A percentile compares a stretch with the other conserved stretches of the same genome.
phyloP scores from a whole-genome alignment of 2,113 vertebrate species.

The Sorex araneus region DNA sequence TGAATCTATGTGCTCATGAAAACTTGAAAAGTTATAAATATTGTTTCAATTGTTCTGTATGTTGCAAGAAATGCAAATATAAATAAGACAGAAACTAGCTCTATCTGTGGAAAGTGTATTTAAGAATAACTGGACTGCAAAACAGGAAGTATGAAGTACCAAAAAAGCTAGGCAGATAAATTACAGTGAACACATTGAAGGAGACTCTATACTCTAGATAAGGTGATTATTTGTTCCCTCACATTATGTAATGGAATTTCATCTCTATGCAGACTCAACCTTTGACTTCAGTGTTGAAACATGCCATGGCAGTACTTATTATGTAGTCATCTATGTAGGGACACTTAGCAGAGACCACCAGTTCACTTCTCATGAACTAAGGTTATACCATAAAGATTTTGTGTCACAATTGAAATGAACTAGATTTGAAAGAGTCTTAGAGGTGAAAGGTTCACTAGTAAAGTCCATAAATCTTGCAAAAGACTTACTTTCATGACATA shows the following conservation, averaged over 20 bases:
- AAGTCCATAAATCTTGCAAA: slow-evolving; percentile 74
- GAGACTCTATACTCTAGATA: neutral
- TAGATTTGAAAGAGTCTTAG: slow-evolving; percentile 71
- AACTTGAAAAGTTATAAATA: neutral
- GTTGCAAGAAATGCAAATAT: neutral
- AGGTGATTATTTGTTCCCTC: neutral
- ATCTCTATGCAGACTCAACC: slow-evolving; percentile 33
- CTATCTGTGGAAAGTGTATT: neutral
- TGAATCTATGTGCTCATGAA: neutral
- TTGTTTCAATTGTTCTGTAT: neutral
- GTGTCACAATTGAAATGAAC: slow-evolving; percentile 72
- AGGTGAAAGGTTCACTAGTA: slow-evolving; percentile 65
- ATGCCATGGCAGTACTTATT: slow-evolving; percentile 2
- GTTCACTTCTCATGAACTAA: slow-evolving; percentile 51
- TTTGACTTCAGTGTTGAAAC: slow-evolving; percentile 66
- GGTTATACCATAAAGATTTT: slow-evolving; percentile 76
- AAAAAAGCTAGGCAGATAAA: neutral
- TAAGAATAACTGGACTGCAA: neutral
- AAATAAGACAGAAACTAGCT: neutral
- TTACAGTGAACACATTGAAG: neutral
- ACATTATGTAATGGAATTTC: slow-evolving; percentile 58
- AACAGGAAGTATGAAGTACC: neutral
- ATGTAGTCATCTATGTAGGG: slow-evolving; percentile 1
- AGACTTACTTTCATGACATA: slow-evolving; percentile 55
- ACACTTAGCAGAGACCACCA: slow-evolving; percentile 71